A percentile compares a stretch with the other conserved stretches of the same genome.
These are phyloP conservation scores for Dinothrombium tinctorium DNA, from an alignment of 1,140 invertebrate genomes.

Conservation along the genomic window DNA sequence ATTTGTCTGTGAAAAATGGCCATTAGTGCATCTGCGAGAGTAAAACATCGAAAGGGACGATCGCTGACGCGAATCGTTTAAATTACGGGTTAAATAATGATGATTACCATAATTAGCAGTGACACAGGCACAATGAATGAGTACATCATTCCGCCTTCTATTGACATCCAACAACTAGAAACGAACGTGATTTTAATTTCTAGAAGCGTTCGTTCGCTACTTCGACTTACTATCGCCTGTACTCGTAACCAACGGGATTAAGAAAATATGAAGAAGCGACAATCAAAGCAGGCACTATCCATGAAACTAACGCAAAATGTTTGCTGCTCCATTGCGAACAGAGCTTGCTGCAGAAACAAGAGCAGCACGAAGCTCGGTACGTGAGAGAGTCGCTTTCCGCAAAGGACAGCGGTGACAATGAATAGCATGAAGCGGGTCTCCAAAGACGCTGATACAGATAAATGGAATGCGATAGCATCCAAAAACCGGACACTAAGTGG, in stretches of 20 bases:
- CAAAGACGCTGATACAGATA: conserved; percentile 22
- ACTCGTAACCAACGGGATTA: conserved; percentile 38
- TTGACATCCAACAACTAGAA: conserved; percentile 37
- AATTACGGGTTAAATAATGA: not conserved
- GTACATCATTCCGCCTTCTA: conserved; percentile 40
- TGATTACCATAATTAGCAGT: conserved; percentile 32
- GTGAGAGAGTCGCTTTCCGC: not conserved
- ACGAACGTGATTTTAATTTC: too few species aligned
- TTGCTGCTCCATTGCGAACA: not conserved
- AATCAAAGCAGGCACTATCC: conserved; percentile 12
- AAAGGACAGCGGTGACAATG: not conserved
- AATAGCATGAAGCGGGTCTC: not conserved
- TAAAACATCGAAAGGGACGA: not conserved
- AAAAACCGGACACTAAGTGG: conserved; percentile 35
- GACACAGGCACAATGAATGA: conserved; percentile 42
- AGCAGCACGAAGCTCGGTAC: not conserved
- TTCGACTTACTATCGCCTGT: conserved; percentile 30
- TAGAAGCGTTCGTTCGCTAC: too few species aligned
- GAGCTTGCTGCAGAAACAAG: not conserved
- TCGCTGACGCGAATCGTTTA: not conserved
- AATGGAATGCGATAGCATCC: conserved; percentile 31
- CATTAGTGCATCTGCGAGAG: not conserved
- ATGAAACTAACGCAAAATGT: conserved; percentile 12
- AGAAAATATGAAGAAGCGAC: conserved; percentile 29
- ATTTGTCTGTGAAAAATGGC: conserved; percentile 20